Percentiles rank a stretch among this genome's conserved stretches.
phyloP scores from a whole-genome alignment of 1,140 invertebrate genomes.

The Gyrodactylus bullatarudis region DNA sequence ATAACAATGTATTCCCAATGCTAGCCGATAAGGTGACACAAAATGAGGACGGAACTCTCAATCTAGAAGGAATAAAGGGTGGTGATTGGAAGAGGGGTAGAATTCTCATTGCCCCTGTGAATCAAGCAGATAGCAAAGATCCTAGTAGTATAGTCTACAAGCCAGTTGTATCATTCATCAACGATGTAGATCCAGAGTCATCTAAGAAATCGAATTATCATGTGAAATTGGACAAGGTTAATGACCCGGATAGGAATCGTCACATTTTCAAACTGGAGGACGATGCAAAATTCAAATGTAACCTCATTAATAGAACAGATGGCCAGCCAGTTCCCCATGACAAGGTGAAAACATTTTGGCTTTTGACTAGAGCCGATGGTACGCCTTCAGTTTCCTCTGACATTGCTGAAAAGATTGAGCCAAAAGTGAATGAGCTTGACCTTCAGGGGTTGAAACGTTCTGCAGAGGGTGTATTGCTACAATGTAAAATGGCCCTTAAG shows the following conservation, averaged over 20 bases:
- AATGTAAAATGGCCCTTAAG: too few relatives aligned
- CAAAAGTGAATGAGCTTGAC: too few relatives aligned
- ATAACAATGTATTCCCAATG: too few relatives aligned
- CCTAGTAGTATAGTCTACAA: not conserved
- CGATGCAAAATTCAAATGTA: not conserved
- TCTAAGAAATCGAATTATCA: too few relatives aligned
- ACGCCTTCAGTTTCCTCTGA: not conserved
- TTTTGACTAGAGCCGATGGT: not conserved
- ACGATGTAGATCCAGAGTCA: not conserved
- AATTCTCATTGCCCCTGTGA: not conserved
- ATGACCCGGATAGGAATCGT: too few relatives aligned
- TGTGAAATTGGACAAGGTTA: not conserved
- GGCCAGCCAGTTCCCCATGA: not conserved
- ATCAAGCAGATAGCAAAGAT: not conserved
- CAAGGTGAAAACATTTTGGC: not conserved
- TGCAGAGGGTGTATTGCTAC: too few relatives aligned
- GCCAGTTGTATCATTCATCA: not conserved
- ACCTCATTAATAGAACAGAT: not conserved
- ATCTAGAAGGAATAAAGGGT: not conserved
- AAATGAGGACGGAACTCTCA: not conserved
- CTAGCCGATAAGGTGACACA: not conserved
- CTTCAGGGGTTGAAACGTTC: too few relatives aligned
- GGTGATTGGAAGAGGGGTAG: not conserved
- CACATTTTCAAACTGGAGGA: not conserved
- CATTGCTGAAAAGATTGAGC: too few relatives aligned